Evolutionary conservation across 2,113 vertebrate species (phyloP).

Genomic region (Orientallactaga bullata): DNA sequence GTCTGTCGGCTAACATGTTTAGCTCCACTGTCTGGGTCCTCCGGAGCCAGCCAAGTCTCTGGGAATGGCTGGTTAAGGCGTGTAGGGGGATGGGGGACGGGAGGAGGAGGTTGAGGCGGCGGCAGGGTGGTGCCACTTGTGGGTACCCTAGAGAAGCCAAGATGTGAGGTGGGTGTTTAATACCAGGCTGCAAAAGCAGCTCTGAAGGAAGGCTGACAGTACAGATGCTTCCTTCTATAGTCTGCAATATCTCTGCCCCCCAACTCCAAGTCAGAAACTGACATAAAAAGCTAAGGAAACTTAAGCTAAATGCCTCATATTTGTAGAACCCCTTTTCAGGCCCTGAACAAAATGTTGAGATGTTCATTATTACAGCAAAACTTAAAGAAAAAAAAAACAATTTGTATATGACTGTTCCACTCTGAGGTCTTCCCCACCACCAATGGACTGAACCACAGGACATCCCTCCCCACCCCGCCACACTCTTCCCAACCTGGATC

Average conservation of each 20-base stretch:
- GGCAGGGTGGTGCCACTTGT: not conserved
- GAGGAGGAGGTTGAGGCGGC: not conserved
- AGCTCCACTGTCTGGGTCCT: slow-evolving; percentile 85
- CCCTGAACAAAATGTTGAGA: too few species aligned
- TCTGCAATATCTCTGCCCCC: not conserved
- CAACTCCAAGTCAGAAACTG: not conserved
- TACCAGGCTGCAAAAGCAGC: not conserved
- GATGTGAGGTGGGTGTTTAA: too few species aligned
- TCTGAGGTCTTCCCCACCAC: not conserved
- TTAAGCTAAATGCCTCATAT: not conserved
- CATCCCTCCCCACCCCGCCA: not conserved
- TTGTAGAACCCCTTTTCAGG: not conserved
- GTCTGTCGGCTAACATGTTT: slow-evolving; percentile 88
- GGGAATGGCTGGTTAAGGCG: slow-evolving; percentile 54
- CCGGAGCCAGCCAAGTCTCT: slow-evolving; percentile 84
- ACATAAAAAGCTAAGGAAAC: too few species aligned
- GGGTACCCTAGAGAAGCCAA: not conserved
- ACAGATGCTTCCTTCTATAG: not conserved
- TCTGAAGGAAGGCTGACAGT: not conserved
- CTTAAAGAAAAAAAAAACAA: too few species aligned
- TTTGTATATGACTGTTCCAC: not conserved
- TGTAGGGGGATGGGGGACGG: slow-evolving; percentile 9
- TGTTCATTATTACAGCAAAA: too few species aligned
- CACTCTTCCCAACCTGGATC: not conserved
- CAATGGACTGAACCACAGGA: not conserved